Evolutionary conservation across 1,140 invertebrate genomes (phyloP), one percentile per base, ranked within the genome.

Genomic region (Drosophila paulistorum): DNA sequence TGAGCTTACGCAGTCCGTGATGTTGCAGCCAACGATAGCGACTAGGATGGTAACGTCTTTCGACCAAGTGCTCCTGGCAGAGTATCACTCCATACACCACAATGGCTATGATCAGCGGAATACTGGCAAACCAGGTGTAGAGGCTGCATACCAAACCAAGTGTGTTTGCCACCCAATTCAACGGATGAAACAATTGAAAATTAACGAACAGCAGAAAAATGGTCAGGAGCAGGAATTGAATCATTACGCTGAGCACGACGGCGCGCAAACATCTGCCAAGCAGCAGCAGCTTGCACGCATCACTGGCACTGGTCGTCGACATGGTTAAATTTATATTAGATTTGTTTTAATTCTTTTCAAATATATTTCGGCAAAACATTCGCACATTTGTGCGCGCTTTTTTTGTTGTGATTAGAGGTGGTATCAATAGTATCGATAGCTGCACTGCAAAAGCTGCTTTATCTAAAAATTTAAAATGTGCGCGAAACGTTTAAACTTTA

Each of bases 41-140:
- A 17, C 93, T 95, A 48, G 92, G 90, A 35, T 92, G 90, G 59
- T 94, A 94, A 0, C 80, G 72, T 11, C 93, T 87, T 37, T 92
- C 90, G 11, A 92, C 92, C 0, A 95, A 80, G 68, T 94, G 94
- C 67, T 93, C 93, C 82, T 94, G 95, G n/a, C 93, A 94, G 65
- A 94, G 93, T 1, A 94, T 90, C 1, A 95, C 77, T n/a, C 94
- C 94, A 81, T 95, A 94, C 2, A 94, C 74, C 35, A 94, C 92
- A 7, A 94, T 93, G 0, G 94, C 91, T 0, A 85, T 69, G 1
- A 93, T 77, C 10, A 95, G 91, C 1, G 94, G 90, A n/a, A 94
- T 74, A 41, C 94, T 92, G 62, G 93, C 94, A 6, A 93, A 90
- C 92, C 94, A 94, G 64, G 94, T 94, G 68, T 92, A 93, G 3